These are phyloP conservation scores for Shargacucullia verbasci DNA, from an alignment of 2,888 invertebrate genomes.

Conservation along the genomic window DNA sequence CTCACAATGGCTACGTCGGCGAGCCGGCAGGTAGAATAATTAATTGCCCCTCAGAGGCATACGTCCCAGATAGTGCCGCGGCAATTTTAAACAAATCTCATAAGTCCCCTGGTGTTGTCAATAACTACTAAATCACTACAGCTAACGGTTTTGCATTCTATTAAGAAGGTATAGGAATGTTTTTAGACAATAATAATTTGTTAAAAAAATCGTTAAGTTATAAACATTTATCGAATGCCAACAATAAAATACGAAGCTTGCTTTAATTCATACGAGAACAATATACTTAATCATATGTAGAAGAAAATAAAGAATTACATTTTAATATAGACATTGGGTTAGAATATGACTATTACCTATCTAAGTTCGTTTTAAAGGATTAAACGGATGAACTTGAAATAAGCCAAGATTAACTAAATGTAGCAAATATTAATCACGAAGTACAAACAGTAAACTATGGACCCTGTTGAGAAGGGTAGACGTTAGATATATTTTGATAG, in stretches of 20 bases:
- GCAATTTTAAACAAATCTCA: conserved; percentile 53
- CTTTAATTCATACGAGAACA: conserved; percentile 4
- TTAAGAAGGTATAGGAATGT: background rate
- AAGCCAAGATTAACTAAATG: conserved; percentile 46
- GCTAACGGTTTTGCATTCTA: background rate
- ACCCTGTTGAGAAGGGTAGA: conserved; percentile 45
- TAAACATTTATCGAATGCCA: conserved; percentile 1
- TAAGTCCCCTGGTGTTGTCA: conserved; percentile 31
- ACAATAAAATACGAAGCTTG: conserved; percentile 1
- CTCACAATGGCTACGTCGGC: conserved; percentile 59
- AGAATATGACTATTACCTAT: conserved; percentile 1
- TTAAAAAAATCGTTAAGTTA: background rate
- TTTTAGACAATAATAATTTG: background rate
- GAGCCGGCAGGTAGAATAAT: conserved; percentile 72
- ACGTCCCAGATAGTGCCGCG: conserved; percentile 54
- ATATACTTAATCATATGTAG: conserved; percentile 4
- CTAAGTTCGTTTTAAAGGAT: conserved; percentile 18
- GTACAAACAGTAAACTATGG: conserved; percentile 46
- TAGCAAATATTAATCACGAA: conserved; percentile 54
- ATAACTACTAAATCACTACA: conserved; percentile 22
- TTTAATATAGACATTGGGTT: conserved; percentile 6
- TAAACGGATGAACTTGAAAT: conserved; percentile 41
- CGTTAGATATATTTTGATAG: conserved; percentile 49
- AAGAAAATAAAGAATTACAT: conserved; percentile 25
- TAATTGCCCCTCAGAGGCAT: conserved; percentile 67